Evolutionary conservation across 2,113 vertebrate genomes (phyloP).

Genomic region (Spea bombifrons): DNA sequence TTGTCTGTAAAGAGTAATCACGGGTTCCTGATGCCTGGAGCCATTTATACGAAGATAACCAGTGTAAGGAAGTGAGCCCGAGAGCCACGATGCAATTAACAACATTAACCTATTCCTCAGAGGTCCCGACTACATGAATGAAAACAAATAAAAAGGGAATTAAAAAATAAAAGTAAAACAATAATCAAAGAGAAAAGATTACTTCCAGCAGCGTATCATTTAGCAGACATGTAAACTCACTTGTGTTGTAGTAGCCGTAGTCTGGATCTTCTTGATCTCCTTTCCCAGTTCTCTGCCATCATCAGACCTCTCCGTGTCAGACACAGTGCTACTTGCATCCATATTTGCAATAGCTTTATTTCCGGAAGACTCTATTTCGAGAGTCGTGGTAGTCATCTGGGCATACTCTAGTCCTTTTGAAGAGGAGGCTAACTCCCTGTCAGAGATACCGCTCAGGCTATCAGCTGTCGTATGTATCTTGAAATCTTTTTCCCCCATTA

Average conservation of each 20-base stretch:
- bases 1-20: constrained; percentile 26
- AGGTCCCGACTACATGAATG: no score
- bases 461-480: constrained; percentile 79
- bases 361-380: constrained; percentile 65
- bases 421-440: constrained; percentile 64
- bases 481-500: constrained; percentile 83
- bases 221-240: constrained; percentile 60
- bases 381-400: constrained; percentile 66
- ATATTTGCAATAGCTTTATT: constrained; percentile 66
- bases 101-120: background rate
- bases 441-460: constrained; percentile 67
- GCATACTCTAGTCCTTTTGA: constrained; percentile 68
- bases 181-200: no score
- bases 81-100: background rate
- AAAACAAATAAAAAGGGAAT: no score
- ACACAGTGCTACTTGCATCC: constrained; percentile 71
- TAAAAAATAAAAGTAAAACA: no score
- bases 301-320: constrained; percentile 93
- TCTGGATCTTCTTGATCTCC: constrained; percentile 95
- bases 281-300: constrained; percentile 90
- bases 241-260: constrained; percentile 93
- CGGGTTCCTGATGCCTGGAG: background rate
- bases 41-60: constrained; percentile 8
- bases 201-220: no score
- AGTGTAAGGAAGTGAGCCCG: constrained; percentile 2